Evolutionary conservation across 2,888 invertebrate species (phyloP).

Genomic region (Quadroppia sp.): DNA sequence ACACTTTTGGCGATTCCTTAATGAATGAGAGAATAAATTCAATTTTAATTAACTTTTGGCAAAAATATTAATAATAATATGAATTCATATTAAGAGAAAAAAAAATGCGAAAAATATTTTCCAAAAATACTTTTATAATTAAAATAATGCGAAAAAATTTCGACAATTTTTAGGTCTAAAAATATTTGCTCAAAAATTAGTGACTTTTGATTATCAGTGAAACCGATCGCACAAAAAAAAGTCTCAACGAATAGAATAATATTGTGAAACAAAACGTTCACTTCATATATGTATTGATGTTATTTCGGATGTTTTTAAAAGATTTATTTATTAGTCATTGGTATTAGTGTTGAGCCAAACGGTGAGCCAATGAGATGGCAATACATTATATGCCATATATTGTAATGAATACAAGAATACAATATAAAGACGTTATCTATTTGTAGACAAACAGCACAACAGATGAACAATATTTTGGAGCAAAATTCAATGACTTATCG

Average conservation of each 20-base stretch:
- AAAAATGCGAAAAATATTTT: too few relatives aligned
- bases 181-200: background rate
- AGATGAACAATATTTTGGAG: too few relatives aligned
- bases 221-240: background rate
- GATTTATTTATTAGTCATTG: background rate
- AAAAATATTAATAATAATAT: background rate
- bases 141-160: background rate
- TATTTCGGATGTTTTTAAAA: background rate
- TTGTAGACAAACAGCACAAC: too few relatives aligned
- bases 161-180: background rate
- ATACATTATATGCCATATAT: background rate
- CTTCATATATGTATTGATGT: background rate
- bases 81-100: background rate
- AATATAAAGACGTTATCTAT: too few relatives aligned
- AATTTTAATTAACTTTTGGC: background rate
- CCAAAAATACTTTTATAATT: background rate
- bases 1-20: slow-evolving; percentile 29
- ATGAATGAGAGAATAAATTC: background rate
- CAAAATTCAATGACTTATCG: too few relatives aligned
- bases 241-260: background rate
- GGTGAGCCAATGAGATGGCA: background rate
- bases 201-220: background rate
- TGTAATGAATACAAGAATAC: too few relatives aligned
- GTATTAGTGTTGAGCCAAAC: background rate
- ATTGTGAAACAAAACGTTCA: background rate